A percentile compares a stretch with the other conserved stretches of the same genome.
Conservation (phyloP, 2,797 vertebrate species). For the Catostomus latipinnis region DNA sequence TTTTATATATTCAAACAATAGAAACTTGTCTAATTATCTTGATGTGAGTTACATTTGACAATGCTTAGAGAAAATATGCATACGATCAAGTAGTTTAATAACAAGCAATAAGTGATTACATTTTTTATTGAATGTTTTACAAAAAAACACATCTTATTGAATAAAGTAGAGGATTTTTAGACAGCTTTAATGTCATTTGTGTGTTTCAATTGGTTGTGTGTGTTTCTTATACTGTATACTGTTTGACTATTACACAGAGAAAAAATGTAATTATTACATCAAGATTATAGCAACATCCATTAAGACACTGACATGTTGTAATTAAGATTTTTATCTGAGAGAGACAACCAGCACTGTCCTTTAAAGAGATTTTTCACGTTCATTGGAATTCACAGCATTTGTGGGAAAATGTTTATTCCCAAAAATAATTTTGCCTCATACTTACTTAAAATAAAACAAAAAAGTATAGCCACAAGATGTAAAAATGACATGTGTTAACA, state of each 20-base stretch:
- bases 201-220: constrained; percentile 34
- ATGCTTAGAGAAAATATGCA: constrained; percentile 81
- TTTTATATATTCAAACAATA: constrained; percentile 75
- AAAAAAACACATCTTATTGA: constrained; percentile 76
- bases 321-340: neutral
- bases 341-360: neutral
- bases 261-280: neutral
- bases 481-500: no score
- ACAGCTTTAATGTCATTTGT: constrained; percentile 48
- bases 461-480: neutral
- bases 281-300: neutral
- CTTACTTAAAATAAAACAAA: neutral
- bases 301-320: neutral
- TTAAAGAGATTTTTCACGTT: neutral
- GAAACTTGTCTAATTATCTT: constrained; percentile 74
- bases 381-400: no score
- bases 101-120: constrained; percentile 81
- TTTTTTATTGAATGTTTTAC: constrained; percentile 87
- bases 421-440: no score
- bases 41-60: constrained; percentile 74
- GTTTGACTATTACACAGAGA: neutral
- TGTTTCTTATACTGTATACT: neutral
- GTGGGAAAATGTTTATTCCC: no score
- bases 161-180: constrained; percentile 83
- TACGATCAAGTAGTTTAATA: constrained; percentile 78